Percentiles rank a stretch among this genome's conserved stretches.
Conservation (phyloP, 2,888 invertebrate species). For the Adelognathus sp. region DNA sequence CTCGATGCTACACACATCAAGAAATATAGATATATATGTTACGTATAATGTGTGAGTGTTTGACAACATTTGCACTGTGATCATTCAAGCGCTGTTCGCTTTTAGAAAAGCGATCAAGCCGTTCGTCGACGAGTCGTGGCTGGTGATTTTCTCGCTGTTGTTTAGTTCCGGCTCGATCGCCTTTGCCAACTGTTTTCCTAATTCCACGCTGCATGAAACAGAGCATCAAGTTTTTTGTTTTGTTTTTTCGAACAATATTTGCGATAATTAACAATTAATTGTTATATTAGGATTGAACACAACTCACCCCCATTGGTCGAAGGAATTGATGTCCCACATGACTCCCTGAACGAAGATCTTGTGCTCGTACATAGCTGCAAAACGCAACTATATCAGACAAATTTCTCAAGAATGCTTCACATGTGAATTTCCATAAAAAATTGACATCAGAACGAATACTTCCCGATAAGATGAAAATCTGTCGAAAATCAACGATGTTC, state of each 20-base stretch:
- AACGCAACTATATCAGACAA: background rate
- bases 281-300: constrained; percentile 1
- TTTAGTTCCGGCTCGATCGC: constrained; percentile 97
- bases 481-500: too few species aligned
- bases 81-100: constrained; percentile 81
- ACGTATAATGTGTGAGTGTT: background rate
- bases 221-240: constrained; percentile 24
- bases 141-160: constrained; percentile 85
- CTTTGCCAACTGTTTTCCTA: constrained; percentile 99
- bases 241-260: constrained; percentile 5
- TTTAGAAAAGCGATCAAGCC: constrained; percentile 98
- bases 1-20: constrained; percentile 99
- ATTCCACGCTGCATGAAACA: constrained; percentile 88
- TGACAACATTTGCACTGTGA: background rate
- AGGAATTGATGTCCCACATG: constrained; percentile 99
- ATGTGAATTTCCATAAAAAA: too few species aligned
- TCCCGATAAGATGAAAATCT: too few species aligned
- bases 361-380: constrained; percentile 96
- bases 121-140: constrained; percentile 98
- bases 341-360: constrained; percentile 99
- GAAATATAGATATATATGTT: constrained; percentile 83
- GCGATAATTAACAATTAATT: background rate
- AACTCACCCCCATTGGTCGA: constrained; percentile 98
- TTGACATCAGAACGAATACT: too few species aligned
- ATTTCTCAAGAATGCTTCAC: too few species aligned